phyloP scores from a whole-genome alignment of 35 echinoderm and acorn worm species.

The Ophiothrix spiculata region DNA sequence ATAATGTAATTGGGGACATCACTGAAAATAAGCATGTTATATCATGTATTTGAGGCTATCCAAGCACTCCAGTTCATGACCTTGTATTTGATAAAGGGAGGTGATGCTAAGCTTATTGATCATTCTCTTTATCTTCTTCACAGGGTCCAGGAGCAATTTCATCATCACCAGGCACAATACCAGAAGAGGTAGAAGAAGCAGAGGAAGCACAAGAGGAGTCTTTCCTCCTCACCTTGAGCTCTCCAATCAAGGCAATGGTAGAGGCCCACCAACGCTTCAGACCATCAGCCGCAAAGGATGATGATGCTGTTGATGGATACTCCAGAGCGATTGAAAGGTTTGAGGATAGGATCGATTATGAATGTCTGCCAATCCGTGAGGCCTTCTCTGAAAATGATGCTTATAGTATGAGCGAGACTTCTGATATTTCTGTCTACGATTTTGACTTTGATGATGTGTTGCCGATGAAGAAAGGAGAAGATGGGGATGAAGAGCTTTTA shows the following conservation, averaged over 20 bases:
- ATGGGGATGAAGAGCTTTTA: constrained; percentile 10
- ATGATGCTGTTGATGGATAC: constrained; percentile 77
- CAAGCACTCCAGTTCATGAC: no score
- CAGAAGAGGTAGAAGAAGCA: neutral
- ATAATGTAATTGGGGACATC: no score
- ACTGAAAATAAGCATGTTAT: no score
- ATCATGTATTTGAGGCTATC: no score
- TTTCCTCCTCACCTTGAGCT: constrained; percentile 15
- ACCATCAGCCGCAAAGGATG: constrained; percentile 76
- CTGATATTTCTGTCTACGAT: constrained; percentile 73
- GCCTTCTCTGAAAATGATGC: constrained; percentile 99
- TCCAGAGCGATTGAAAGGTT: constrained; percentile 38
- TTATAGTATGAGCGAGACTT: constrained; percentile 88
- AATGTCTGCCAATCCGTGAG: constrained; percentile 68
- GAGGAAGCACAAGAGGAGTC: neutral
- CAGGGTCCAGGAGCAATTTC: constrained; percentile 24
- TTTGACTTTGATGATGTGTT: constrained; percentile 94
- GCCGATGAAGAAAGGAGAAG: constrained; percentile 69
- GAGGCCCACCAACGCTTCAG: neutral
- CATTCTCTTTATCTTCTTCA: neutral
- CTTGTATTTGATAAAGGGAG: no score
- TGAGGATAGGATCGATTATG: constrained; percentile 58
- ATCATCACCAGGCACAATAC: constrained; percentile 30
- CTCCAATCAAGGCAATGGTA: neutral
- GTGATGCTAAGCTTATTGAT: neutral